Conservation (phyloP, 2,797 vertebrate genomes). For the Lindbergichthys nudifrons region DNA sequence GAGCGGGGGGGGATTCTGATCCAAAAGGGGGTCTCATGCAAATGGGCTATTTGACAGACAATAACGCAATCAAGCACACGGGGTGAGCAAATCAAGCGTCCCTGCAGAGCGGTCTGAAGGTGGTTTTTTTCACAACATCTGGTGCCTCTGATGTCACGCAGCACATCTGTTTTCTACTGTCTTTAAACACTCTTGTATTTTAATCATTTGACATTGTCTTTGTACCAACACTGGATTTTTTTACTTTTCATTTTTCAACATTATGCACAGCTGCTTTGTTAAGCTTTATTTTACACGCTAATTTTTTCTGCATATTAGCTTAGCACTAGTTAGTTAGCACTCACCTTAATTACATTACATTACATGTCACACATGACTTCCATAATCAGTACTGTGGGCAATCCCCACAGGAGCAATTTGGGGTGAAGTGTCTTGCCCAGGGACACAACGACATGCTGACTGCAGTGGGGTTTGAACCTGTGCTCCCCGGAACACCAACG, state of each 20-base stretch:
- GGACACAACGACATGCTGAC: no score
- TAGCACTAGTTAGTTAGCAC: no score
- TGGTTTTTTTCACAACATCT: slow-evolving; percentile 22
- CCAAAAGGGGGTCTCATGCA: slow-evolving; percentile 32
- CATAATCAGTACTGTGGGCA: no score
- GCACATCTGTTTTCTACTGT: slow-evolving; percentile 48
- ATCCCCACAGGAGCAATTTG: no score
- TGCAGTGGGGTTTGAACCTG: no score
- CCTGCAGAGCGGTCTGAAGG: slow-evolving; percentile 54
- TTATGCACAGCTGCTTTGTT: background rate
- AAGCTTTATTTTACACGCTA: no score
- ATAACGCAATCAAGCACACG: slow-evolving; percentile 63
- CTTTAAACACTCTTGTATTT: slow-evolving; percentile 38
- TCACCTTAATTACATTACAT: no score
- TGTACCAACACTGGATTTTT: slow-evolving; percentile 18
- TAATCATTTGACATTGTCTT: background rate
- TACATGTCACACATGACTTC: no score
- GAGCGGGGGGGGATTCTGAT: slow-evolving; percentile 94
- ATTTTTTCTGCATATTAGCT: no score
- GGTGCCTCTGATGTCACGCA: slow-evolving; percentile 52
- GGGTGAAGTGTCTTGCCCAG: no score
- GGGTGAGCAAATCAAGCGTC: slow-evolving; percentile 60
- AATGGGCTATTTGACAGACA: slow-evolving; percentile 69
- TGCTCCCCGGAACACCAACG: no score
- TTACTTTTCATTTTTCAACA: slow-evolving; percentile 7